Evolutionary conservation across 2,797 vertebrate species (phyloP), one percentile per base, ranked within the genome.

Genomic region (Danio kyathit): DNA sequence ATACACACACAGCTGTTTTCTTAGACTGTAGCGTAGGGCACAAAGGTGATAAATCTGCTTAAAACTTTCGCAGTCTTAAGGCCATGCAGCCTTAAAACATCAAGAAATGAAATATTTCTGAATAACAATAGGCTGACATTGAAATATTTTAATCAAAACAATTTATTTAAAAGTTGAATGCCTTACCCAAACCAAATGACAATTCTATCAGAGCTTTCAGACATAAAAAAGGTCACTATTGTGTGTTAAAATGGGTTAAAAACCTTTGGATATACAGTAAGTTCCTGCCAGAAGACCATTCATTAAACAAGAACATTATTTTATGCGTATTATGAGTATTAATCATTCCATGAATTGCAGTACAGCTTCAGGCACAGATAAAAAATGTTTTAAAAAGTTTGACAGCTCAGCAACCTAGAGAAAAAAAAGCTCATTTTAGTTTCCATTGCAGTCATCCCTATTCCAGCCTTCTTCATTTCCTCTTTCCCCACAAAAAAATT

Each of bases 331-430:
- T 43, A n/a, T 29, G 29, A 29, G 5, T 9, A 46, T 43, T 64
- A 43, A 60, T 49, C 40, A 19, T 66, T 56, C 16, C 52, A 38
- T 0, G 14, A 41, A 19, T 67, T 67, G 40, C 40, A 6, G 17
- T 12, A 44, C 38, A 46, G 14, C 48, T 76, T 76, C 12, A 65
- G 17, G 16, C 49, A 67, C 41, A 65, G 19, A 13, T 14, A 41
- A 5, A 16, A 73, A 19, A 19, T 16, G 29, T 6, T 40, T 46
- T 8, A 7, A 70, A 29, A 7, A 43, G 8, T 76, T 52, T 9
- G 74, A 40, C 49, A 73, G 56, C n/a, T 82, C 66, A 76, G 29
- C 48, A 73, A 63, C 17, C 72, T 67, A 44, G 29, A 44, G n/a
- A 2, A 14, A 56, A 83, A 78, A 79, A 67, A 71, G 29, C 38